Base-by-base conservation (phyloP, 1,140 invertebrate genomes). In the Geopemphigus sp. region DNA sequence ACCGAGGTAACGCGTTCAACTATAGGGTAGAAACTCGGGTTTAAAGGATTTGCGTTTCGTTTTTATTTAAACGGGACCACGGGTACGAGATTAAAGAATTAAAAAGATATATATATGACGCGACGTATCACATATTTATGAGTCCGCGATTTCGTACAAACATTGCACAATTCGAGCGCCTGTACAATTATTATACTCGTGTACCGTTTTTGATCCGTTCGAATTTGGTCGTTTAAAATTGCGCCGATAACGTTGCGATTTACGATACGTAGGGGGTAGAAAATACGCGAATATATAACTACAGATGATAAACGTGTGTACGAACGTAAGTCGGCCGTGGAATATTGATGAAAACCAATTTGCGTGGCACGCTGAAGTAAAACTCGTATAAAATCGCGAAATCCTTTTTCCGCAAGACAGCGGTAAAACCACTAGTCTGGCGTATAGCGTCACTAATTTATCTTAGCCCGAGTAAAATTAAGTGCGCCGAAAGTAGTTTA, bases 1-100 rank as follows among this genome's bases (percentile, higher is more conserved):
- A 47, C n/a, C 32, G 3, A 47, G 0, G 15, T 0, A 26, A 50
- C n/a, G n/a, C 32, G 32, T 39, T 39, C 3, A 39, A 39, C 19
- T 45, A 17, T 39, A 15, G 64, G 64, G 39, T 15, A 22, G 32
- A 5, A 22, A 66, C 63, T 22, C 4, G 47, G 15, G 14, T 3
- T 70, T 53, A 68, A 68, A 68, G 8, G 66, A 53, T 70, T 50
- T 47, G 12, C 50, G n/a, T 68, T 68, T 26, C 15, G 5, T 70
- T 70, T 53, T 70, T 70, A 53, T 70, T 53, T 70, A 53, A 70
- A 70, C 26, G 11, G 12, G 4, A 14, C 1, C 3, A 50, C 15
- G 26, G 12, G 14, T 70, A 26, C 14, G 50, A 14, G 45, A 47
- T 70, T 70, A 70, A 70, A 70, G 22, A 24, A 24, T 70, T 53